Evolutionary conservation across 2,888 invertebrate species (phyloP).

Genomic region (Cephonodes hylas): DNA sequence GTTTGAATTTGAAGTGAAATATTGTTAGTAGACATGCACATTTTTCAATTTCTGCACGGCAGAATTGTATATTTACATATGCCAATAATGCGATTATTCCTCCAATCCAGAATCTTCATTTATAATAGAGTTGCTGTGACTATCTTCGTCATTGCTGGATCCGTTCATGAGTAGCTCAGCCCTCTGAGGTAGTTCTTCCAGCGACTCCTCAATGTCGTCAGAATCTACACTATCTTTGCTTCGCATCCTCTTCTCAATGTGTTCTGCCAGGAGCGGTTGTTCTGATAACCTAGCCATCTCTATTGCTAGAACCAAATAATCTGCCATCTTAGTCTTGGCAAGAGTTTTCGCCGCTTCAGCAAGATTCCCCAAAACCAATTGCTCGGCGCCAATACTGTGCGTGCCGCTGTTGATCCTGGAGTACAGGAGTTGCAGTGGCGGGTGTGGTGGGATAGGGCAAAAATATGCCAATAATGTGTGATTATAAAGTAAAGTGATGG

Average conservation of each 20-base stretch:
- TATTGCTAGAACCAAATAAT: slow-evolving; percentile 79
- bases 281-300: slow-evolving; percentile 80
- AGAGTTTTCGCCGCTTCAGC: slow-evolving; percentile 83
- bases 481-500: too few relatives aligned
- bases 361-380: slow-evolving; percentile 80
- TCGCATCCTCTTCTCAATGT: slow-evolving; percentile 45
- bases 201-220: slow-evolving; percentile 21
- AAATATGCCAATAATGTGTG: too few relatives aligned
- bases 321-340: slow-evolving; percentile 76
- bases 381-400: too few relatives aligned
- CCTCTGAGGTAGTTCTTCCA: slow-evolving; percentile 40
- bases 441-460: too few relatives aligned
- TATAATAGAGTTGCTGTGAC: background rate
- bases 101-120: slow-evolving; percentile 18
- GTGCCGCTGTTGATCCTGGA: too few relatives aligned
- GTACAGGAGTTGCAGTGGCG: too few relatives aligned
- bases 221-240: background rate
- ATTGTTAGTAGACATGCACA: too few relatives aligned
- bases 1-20: too few relatives aligned
- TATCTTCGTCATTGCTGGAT: slow-evolving; percentile 6
- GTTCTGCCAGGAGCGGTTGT: slow-evolving; percentile 59
- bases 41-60: too few relatives aligned
- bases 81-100: slow-evolving; percentile 13
- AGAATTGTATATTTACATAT: too few relatives aligned
- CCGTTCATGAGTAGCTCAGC: slow-evolving; percentile 44